Evolutionary conservation across 2,113 vertebrate genomes (phyloP), one percentile per base, ranked within the genome.

Genomic region (Poeciliopsis turrubarensis): DNA sequence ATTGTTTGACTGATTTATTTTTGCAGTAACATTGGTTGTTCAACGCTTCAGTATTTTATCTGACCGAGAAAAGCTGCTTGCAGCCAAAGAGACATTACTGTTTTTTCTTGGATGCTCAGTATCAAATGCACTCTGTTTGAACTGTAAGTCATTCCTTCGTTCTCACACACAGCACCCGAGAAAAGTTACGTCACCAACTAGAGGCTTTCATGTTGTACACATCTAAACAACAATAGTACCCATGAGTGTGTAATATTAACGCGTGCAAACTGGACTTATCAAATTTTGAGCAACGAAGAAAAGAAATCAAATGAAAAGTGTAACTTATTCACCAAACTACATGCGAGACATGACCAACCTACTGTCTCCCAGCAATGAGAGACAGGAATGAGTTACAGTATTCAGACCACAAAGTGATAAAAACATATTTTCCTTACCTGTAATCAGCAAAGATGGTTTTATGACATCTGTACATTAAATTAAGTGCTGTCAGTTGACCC

Each of bases 321-420:
- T 41, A 41, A 41, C 39, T 41, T 41, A 41, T 15, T 41, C 13
- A 41, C 13, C 39, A 15, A 4, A 41, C 6, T 73, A 57, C 70
- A 70, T 62, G 14, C 31, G 1, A 82, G 61, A 79, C 32, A 66
- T 29, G 61, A 29, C 37, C 17, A 0, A 37, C 41, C 71, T 66
- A 68, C 29, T 63, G 54, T 70, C 72, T 77, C 64, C 67, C 60
- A 71, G 63, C 39, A 61, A 30, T 60, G 29, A 29, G 29, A 29
- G 29, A 29, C 29, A 29, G 29, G 29, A 29, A 29, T 29, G 72
- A 81, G 10, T 61, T 75, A 63, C 44, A 75, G 27, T 72, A 78
- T 51, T 65, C 57, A 62, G 41, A 41, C 57, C 27, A 65, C 26
- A 62, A 70, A 70, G 37, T 64, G 27, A 47, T 72, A 22, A 37